These are phyloP conservation scores for Neotoxoptera formosana DNA, from an alignment of 1,140 invertebrate species.

Conservation along the genomic window DNA sequence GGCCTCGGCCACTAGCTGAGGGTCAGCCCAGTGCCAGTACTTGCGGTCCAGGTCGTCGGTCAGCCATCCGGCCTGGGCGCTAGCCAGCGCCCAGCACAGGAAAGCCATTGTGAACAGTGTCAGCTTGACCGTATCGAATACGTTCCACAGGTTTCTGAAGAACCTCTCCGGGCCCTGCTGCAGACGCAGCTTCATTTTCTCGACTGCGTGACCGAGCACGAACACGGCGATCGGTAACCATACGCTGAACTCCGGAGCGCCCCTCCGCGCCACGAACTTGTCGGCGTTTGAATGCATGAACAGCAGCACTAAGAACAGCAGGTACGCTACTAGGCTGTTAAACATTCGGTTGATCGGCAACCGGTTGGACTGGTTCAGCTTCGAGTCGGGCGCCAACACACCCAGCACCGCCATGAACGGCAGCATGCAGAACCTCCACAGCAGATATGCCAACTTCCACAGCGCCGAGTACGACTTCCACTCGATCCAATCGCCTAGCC, in stretches of 20 bases:
- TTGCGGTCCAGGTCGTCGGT: constrained; percentile 69
- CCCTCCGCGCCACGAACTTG: constrained; percentile 66
- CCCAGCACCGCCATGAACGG: constrained; percentile 66
- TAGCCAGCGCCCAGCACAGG: constrained; percentile 65
- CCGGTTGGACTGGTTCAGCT: constrained; percentile 64
- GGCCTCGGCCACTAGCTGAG: constrained; percentile 75
- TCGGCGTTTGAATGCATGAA: constrained; percentile 69
- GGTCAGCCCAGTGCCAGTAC: constrained; percentile 75
- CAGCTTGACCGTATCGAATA: constrained; percentile 78
- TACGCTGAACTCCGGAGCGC: constrained; percentile 68
- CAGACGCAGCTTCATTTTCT: constrained; percentile 67
- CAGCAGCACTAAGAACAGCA: constrained; percentile 70
- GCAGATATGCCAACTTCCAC: constrained; percentile 63
- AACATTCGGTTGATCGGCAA: constrained; percentile 70
- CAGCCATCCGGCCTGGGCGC: too few species aligned
- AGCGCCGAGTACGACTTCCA: constrained; percentile 66
- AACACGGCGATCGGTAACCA: constrained; percentile 70
- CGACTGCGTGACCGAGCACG: constrained; percentile 63
- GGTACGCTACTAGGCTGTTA: constrained; percentile 69
- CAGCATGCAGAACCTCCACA: constrained; percentile 65
- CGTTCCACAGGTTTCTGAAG: constrained; percentile 77
- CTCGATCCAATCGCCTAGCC: constrained; percentile 69
- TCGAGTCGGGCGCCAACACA: constrained; percentile 64
- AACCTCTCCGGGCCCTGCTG: constrained; percentile 75
- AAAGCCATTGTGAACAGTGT: constrained; percentile 65